These are phyloP conservation scores for Lordiphosa andalusiaca DNA, from an alignment of 2,888 invertebrate genomes.

Conservation along the genomic window DNA sequence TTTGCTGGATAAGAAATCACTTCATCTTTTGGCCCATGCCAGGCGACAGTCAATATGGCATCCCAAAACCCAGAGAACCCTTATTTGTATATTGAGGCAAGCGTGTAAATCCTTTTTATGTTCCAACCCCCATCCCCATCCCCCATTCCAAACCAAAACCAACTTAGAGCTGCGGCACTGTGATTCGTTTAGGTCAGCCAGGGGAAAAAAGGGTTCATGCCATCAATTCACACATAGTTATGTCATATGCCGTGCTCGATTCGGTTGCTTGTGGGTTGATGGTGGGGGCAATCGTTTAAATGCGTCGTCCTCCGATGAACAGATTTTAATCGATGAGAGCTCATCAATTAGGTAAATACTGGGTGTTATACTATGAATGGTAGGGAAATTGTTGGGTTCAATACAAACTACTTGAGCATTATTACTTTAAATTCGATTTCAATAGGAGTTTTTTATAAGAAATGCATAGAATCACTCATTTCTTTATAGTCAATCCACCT, in stretches of 20 bases:
- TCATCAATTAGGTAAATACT: conserved; percentile 29
- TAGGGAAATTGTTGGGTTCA: too few species aligned
- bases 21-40: conserved; percentile 55
- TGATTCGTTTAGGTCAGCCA: conserved; percentile 57
- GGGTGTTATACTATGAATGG: neutral
- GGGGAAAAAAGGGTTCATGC: conserved; percentile 66
- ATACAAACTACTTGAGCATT: too few species aligned
- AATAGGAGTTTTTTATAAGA: too few species aligned
- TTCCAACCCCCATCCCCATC: conserved; percentile 23
- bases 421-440: too few species aligned
- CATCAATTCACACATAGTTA: conserved; percentile 76
- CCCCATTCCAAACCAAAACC: conserved; percentile 11
- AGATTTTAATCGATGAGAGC: conserved; percentile 29
- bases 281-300: conserved; percentile 27
- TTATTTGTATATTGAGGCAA: conserved; percentile 75
- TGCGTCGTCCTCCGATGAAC: conserved; percentile 21
- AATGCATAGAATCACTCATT: too few species aligned
- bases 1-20: conserved; percentile 74
- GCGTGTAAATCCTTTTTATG: conserved; percentile 67
- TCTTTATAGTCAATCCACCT: too few species aligned
- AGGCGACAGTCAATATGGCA: conserved; percentile 53
- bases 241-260: conserved; percentile 59
- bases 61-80: conserved; percentile 46
- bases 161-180: conserved; percentile 31
- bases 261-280: conserved; percentile 25